phyloP scores from a whole-genome alignment of 2,888 invertebrate species.

The Octodonta nipae region DNA sequence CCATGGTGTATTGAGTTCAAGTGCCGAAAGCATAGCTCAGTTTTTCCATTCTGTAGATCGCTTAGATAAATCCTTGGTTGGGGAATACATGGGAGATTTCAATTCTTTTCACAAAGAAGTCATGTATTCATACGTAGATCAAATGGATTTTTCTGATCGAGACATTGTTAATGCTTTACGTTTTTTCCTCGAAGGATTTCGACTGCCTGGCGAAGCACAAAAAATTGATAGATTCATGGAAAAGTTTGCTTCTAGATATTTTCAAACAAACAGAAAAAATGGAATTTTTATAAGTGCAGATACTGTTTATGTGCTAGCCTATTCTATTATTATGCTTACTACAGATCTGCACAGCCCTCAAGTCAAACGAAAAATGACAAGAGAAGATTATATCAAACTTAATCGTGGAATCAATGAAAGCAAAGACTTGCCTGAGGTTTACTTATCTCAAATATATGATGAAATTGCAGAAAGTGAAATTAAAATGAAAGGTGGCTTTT shows the following conservation, averaged over 20 bases:
- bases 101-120: conserved; percentile 87
- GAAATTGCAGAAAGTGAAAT: conserved; percentile 94
- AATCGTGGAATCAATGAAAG: conserved; percentile 97
- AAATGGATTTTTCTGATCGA: conserved; percentile 74
- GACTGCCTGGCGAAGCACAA: conserved; percentile 95
- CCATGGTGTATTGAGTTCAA: conserved; percentile 70
- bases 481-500: conserved; percentile 73
- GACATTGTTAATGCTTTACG: conserved; percentile 87
- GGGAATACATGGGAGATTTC: conserved; percentile 92
- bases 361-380: conserved; percentile 98
- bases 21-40: conserved; percentile 78
- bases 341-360: conserved; percentile 98
- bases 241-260: conserved; percentile 96
- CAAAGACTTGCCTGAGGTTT: conserved; percentile 93
- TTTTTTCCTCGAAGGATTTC: conserved; percentile 86
- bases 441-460: conserved; percentile 92
- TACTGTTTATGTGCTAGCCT: conserved; percentile 93
- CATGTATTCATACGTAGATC: conserved; percentile 97
- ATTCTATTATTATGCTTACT: conserved; percentile 98
- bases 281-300: conserved; percentile 82
- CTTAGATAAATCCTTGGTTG: conserved; percentile 86
- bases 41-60: conserved; percentile 91
- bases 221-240: conserved; percentile 99
- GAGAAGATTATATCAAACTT: conserved; percentile 95
- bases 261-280: conserved; percentile 91